Conservation (phyloP, 2,113 vertebrate species). For the Phyllopteryx taeniolatus region DNA sequence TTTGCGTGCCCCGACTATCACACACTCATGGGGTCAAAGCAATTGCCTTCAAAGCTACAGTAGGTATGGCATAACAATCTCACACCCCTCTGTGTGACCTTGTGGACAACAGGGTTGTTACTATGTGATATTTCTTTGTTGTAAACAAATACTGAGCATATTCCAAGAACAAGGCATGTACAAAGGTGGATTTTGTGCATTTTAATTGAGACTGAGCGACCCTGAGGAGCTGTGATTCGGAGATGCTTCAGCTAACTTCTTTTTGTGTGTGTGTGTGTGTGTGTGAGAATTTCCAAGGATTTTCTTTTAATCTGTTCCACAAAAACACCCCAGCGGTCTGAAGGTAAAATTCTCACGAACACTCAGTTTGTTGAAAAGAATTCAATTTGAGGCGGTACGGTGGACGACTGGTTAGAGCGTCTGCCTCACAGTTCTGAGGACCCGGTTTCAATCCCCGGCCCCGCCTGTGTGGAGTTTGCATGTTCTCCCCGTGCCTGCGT, state of each 20-base stretch:
- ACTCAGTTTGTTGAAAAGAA: conserved; percentile 13
- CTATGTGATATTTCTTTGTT: not conserved
- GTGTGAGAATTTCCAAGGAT: not conserved
- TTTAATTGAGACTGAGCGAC: conserved; percentile 17
- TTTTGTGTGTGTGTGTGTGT: not conserved
- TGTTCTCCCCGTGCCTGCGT: too few relatives aligned
- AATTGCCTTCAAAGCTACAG: not conserved
- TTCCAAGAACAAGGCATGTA: conserved; percentile 10
- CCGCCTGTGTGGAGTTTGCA: too few relatives aligned
- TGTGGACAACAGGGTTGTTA: too few relatives aligned
- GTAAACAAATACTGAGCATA: conserved; percentile 5
- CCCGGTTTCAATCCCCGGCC: too few relatives aligned
- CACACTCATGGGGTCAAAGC: not conserved
- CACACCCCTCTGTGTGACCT: too few relatives aligned
- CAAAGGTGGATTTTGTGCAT: conserved; percentile 3
- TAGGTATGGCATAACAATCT: not conserved
- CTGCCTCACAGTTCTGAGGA: too few relatives aligned
- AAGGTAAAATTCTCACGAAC: conserved; percentile 13
- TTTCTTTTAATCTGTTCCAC: not conserved
- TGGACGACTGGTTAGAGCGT: too few relatives aligned
- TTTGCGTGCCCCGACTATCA: not conserved
- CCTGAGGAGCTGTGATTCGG: conserved; percentile 5
- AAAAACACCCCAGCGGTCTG: conserved; percentile 1
- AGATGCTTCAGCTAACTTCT: conserved; percentile 19
- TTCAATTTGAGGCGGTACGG: not conserved